Conservation (phyloP, 2,113 vertebrate species). For the Pseudonaja textilis region DNA sequence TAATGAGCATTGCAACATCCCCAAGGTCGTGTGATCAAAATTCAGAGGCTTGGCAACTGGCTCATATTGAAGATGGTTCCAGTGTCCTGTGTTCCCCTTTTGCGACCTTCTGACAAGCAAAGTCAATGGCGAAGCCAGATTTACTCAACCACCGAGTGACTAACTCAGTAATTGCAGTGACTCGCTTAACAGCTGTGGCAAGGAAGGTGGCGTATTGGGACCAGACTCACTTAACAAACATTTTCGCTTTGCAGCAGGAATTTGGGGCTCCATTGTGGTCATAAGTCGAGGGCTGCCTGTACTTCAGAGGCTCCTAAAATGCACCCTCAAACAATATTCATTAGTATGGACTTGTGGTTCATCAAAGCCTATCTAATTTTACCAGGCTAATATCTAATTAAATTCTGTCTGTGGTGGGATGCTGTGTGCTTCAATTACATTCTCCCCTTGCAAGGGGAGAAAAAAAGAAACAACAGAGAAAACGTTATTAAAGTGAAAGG, state of each 20-base stretch:
- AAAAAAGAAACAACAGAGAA: background rate
- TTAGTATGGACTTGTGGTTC: slow-evolving; percentile 34
- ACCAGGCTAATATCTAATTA: slow-evolving; percentile 56
- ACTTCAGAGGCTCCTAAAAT: slow-evolving; percentile 54
- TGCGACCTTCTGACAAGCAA: background rate
- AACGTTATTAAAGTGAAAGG: background rate
- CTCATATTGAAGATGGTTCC: background rate
- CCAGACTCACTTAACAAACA: background rate
- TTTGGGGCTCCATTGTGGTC: background rate
- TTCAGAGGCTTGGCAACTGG: too few species aligned
- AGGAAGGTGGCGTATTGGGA: background rate
- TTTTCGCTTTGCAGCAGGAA: background rate
- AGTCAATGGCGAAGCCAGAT: background rate
- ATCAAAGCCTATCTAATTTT: slow-evolving; percentile 59
- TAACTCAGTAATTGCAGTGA: background rate
- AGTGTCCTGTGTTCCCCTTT: background rate
- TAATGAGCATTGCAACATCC: too few species aligned
- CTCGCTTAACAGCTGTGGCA: background rate
- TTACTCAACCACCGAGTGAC: background rate
- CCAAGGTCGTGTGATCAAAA: too few species aligned
- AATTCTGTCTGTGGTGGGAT: slow-evolving; percentile 30
- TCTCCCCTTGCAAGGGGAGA: slow-evolving; percentile 10
- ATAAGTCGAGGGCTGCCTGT: background rate
- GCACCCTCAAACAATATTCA: slow-evolving; percentile 54
- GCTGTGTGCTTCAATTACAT: slow-evolving; percentile 41